Conservation (phyloP, 1,140 invertebrate species). For the Gonatopus flavifemur region DNA sequence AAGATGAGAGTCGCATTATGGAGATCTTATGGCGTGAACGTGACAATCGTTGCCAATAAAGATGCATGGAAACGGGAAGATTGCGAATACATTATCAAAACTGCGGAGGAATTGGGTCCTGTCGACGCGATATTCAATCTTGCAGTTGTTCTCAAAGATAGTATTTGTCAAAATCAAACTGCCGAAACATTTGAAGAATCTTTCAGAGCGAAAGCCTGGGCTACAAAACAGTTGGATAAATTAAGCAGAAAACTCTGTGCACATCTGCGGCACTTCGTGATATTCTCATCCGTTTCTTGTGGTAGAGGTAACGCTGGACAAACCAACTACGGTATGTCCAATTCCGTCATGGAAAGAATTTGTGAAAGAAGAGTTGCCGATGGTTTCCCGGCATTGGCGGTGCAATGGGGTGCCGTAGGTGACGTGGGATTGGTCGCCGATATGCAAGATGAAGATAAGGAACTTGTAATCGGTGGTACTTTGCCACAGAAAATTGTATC, state of each 20-base stretch:
- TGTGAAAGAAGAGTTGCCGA: conserved; percentile 57
- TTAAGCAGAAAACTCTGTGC: conserved; percentile 58
- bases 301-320: conserved; percentile 79
- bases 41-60: conserved; percentile 55
- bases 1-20: conserved; percentile 53
- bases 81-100: conserved; percentile 62
- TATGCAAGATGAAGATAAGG: conserved; percentile 67
- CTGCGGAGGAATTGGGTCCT: conserved; percentile 62
- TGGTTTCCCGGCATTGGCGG: conserved; percentile 61
- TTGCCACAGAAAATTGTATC: conserved; percentile 69
- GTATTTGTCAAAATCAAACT: conserved; percentile 60
- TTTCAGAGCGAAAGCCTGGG: conserved; percentile 57
- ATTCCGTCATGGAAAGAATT: conserved; percentile 64
- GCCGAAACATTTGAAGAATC: conserved; percentile 54
- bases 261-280: conserved; percentile 60
- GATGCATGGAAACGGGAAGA: conserved; percentile 56
- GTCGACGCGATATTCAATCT: conserved; percentile 80
- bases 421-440: conserved; percentile 65
- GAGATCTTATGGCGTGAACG: conserved; percentile 59
- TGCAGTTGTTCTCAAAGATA: conserved; percentile 66
- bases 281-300: conserved; percentile 77
- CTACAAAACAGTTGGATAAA: conserved; percentile 57
- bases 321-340: conserved; percentile 73
- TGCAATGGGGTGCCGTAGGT: conserved; percentile 65
- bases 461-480: conserved; percentile 64